A percentile compares a stretch with the other conserved stretches of the same genome.
Conservation (phyloP, 2,888 invertebrate species). For the Corbicula japonica region DNA sequence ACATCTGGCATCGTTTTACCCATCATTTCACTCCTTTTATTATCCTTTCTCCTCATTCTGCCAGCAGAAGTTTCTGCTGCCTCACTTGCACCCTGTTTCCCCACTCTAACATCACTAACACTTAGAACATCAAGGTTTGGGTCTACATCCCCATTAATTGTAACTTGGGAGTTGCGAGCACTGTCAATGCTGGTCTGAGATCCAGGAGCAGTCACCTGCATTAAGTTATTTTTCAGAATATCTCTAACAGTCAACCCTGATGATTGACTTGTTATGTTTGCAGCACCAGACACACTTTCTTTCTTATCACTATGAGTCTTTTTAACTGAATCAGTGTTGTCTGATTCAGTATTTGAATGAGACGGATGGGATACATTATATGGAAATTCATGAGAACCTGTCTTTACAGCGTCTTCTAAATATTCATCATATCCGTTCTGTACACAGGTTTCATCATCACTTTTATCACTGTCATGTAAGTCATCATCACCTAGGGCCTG, state of each 20-base stretch:
- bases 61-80: background rate
- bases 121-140: constrained; percentile 45
- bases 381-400: background rate
- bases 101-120: constrained; percentile 52
- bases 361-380: no score
- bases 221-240: constrained; percentile 48
- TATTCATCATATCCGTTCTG: constrained; percentile 78
- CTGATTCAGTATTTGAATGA: no score
- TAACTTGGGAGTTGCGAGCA: background rate
- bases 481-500: constrained; percentile 76
- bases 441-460: constrained; percentile 78
- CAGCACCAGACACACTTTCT: no score
- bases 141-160: constrained; percentile 21
- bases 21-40: background rate
- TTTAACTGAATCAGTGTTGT: no score
- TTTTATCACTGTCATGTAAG: constrained; percentile 73
- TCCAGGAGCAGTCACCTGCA: constrained; percentile 42
- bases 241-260: constrained; percentile 49
- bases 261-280: no score
- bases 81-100: constrained; percentile 11
- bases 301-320: no score
- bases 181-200: background rate
- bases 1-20: constrained; percentile 16
- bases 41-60: background rate
- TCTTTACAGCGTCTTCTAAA: constrained; percentile 47